Evolutionary conservation across 2,888 invertebrate species (phyloP).

Genomic region (Galerucella calmariensis): DNA sequence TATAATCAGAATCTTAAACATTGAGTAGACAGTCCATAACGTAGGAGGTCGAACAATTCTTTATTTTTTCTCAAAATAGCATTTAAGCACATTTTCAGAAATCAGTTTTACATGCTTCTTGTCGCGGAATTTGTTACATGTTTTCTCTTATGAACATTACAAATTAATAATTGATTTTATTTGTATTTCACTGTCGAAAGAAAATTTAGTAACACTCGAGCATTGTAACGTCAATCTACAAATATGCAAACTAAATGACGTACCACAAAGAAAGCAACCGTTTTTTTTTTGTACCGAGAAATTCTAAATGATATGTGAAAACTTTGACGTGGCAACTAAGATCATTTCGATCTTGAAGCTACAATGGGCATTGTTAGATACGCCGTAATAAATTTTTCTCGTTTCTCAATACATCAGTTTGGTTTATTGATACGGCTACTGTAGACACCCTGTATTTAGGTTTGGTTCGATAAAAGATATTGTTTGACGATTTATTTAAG

Average conservation of each 20-base stretch:
- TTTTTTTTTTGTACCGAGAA: conserved; percentile 29
- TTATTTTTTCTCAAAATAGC: too few species aligned
- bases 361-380: conserved; percentile 35
- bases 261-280: conserved; percentile 17
- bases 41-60: too few species aligned
- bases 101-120: too few species aligned
- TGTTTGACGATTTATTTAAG: too few species aligned
- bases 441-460: conserved; percentile 7
- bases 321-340: conserved; percentile 31
- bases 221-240: conserved; percentile 43
- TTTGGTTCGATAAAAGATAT: neutral
- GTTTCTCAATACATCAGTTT: conserved; percentile 18
- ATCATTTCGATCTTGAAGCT: conserved; percentile 32
- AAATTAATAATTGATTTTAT: too few species aligned
- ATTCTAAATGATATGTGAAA: conserved; percentile 39
- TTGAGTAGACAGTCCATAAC: too few species aligned
- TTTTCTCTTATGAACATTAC: neutral
- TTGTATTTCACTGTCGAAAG: neutral
- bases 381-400: conserved; percentile 14
- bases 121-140: neutral
- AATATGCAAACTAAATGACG: conserved; percentile 32
- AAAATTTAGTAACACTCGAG: conserved; percentile 41
- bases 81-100: too few species aligned
- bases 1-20: too few species aligned
- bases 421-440: conserved; percentile 16